Percentiles rank a stretch among this genome's conserved stretches.
Evolutionary conservation across 2,797 vertebrate species (phyloP).

Genomic region (Gymnodraco acuticeps): DNA sequence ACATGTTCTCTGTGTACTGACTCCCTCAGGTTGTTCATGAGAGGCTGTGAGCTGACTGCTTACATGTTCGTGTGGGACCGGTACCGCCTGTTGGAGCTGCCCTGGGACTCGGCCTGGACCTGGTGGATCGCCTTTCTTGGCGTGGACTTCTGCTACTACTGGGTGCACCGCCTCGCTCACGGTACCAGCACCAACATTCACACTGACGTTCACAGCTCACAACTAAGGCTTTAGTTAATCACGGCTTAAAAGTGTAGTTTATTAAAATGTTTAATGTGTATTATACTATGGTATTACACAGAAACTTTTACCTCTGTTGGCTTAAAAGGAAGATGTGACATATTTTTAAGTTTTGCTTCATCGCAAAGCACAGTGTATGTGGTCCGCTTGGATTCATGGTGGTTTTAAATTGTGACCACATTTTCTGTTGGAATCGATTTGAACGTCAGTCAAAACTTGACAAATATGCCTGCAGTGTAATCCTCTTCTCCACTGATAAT

Average conservation of each 20-base stretch:
- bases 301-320: not conserved
- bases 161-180: constrained; percentile 91
- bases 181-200: constrained; percentile 79
- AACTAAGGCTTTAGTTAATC: not conserved
- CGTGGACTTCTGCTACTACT: constrained; percentile 94
- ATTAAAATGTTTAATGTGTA: not conserved
- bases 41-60: constrained; percentile 88
- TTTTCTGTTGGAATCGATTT: constrained; percentile 27
- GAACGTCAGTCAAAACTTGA: constrained; percentile 12
- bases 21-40: constrained; percentile 83
- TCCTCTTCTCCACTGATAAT: constrained; percentile 9
- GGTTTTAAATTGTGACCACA: constrained; percentile 14
- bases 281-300: not conserved
- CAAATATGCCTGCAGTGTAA: not conserved
- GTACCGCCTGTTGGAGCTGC: constrained; percentile 87
- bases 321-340: not conserved
- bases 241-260: not conserved
- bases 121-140: constrained; percentile 93
- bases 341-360: not conserved
- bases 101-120: constrained; percentile 93
- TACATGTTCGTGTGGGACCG: constrained; percentile 92
- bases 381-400: constrained; percentile 14
- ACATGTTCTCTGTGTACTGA: not conserved
- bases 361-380: not conserved
- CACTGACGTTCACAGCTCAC: not conserved